A percentile compares a stretch with the other conserved stretches of the same genome.
Conservation (phyloP, 2,113 vertebrate genomes). For the Fukomys damarensis region DNA sequence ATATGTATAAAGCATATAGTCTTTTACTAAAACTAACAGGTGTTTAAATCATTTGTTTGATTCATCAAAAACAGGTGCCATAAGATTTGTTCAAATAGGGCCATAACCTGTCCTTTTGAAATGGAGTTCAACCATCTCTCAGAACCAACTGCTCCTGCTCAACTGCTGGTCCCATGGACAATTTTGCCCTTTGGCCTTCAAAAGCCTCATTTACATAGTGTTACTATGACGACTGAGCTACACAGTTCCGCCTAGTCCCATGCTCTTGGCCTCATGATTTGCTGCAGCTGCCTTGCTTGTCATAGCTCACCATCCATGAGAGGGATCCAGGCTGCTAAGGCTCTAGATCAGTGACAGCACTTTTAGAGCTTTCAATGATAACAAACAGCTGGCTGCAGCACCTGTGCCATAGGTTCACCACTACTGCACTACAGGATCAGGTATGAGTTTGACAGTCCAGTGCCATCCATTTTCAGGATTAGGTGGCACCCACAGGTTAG, state of each 20-base stretch:
- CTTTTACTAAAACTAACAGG: conserved; percentile 90
- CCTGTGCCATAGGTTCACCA: not conserved
- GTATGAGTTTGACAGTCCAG: no score
- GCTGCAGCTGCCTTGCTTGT: not conserved
- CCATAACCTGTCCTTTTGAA: not conserved
- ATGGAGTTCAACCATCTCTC: not conserved
- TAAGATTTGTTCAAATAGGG: not conserved
- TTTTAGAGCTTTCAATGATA: not conserved
- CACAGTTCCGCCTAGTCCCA: not conserved
- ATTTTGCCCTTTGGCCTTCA: not conserved
- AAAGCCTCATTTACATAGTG: not conserved
- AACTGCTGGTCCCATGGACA: not conserved
- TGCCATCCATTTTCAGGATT: not conserved
- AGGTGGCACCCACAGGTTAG: fast-evolving
- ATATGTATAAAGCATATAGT: conserved; percentile 90
- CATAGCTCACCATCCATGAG: no score
- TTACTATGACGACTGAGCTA: not conserved
- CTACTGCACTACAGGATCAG: not conserved
- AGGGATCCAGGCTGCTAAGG: not conserved
- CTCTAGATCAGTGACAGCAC: not conserved
- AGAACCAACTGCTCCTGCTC: not conserved
- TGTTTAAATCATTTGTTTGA: conserved; percentile 89
- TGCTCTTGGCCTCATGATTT: not conserved
- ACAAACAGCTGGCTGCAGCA: not conserved
- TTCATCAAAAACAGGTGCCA: conserved; percentile 89